A percentile compares a stretch with the other conserved stretches of the same genome.
Evolutionary conservation across 2,113 vertebrate genomes (phyloP).

Genomic region (Felis chaus): DNA sequence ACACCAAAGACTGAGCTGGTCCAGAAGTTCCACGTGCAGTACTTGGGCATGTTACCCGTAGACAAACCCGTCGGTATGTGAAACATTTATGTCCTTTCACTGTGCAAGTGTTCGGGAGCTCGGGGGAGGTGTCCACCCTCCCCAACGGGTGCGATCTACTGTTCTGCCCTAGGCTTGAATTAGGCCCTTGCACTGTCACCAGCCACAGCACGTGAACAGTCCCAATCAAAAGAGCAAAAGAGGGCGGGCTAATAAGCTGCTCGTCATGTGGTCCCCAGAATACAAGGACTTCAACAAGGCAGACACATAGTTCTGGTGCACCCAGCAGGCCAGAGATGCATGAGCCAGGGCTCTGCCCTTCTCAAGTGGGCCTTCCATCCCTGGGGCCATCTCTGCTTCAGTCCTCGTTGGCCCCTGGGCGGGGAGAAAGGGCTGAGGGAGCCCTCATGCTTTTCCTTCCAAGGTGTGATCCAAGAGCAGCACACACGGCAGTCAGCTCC

Average conservation of each 20-base stretch:
- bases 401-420: not conserved
- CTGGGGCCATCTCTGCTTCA: not conserved
- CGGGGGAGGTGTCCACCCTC: accelerated
- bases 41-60: constrained; percentile 94
- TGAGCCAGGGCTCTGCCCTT: not conserved
- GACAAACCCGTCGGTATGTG: constrained; percentile 94
- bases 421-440: not conserved
- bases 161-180: accelerated
- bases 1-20: constrained; percentile 98
- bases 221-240: not conserved
- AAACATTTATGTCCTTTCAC: not conserved
- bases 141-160: no score
- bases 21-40: constrained; percentile 97
- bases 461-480: not conserved
- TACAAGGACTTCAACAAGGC: not conserved
- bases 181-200: not conserved
- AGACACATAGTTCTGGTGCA: not conserved
- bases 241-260: not conserved
- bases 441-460: not conserved
- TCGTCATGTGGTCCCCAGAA: no score
- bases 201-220: not conserved
- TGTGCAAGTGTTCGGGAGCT: not conserved
- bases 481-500: not conserved
- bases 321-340: not conserved
- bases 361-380: not conserved